A percentile compares a stretch with the other conserved stretches of the same genome.
These are phyloP conservation scores for Acrobasis suavella DNA, from an alignment of 2,888 invertebrate species.

Conservation along the genomic window DNA sequence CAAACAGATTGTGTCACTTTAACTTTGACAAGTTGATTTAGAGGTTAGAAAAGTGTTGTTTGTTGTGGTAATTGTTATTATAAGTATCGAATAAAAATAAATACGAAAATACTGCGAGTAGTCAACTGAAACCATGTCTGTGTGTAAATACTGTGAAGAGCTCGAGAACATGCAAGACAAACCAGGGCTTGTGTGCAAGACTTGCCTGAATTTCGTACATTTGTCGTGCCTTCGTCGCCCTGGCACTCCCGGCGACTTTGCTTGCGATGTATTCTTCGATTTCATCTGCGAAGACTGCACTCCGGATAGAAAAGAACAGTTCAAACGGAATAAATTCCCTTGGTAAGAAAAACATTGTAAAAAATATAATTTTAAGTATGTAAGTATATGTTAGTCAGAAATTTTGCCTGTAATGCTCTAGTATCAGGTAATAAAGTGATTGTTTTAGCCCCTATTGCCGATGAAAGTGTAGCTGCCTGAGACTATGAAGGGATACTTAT, in stretches of 20 bases:
- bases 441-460: no score
- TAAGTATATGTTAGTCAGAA: no score
- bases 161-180: conserved; percentile 77
- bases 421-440: no score
- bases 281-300: conserved; percentile 87
- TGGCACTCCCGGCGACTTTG: conserved; percentile 86
- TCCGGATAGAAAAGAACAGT: conserved; percentile 76
- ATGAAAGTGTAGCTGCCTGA: no score
- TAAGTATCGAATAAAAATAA: background rate
- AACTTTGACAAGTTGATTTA: no score
- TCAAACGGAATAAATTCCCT: conserved; percentile 85
- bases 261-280: conserved; percentile 89
- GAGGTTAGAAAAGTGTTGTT: background rate
- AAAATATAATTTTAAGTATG: no score
- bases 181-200: conserved; percentile 84
- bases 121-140: conserved; percentile 29
- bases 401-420: no score
- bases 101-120: background rate
- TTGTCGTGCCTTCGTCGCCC: conserved; percentile 85
- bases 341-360: conserved; percentile 83
- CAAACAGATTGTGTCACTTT: no score
- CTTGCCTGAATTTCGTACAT: conserved; percentile 84
- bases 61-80: background rate
- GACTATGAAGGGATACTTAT: no score
- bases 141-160: conserved; percentile 84